Percentiles rank a stretch among this genome's conserved stretches.
phyloP scores from a whole-genome alignment of 2,113 vertebrate genomes.

The Tupaia tana region DNA sequence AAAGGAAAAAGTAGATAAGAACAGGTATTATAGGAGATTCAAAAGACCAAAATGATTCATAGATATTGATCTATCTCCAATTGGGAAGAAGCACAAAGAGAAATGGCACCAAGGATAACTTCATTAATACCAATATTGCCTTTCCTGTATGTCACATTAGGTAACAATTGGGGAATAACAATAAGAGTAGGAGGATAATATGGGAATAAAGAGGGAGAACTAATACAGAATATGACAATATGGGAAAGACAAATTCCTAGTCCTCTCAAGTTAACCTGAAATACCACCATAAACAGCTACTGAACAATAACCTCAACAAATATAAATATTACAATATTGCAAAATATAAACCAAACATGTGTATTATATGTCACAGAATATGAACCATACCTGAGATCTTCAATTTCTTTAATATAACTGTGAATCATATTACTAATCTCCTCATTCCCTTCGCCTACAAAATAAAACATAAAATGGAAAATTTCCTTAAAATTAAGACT shows the following conservation, averaged over 20 bases:
- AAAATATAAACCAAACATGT: neutral
- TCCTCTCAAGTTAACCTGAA: neutral
- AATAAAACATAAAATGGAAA: slow-evolving; percentile 49
- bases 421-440: slow-evolving; percentile 99
- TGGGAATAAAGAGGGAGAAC: neutral
- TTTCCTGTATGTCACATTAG: too few relatives aligned
- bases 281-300: neutral
- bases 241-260: neutral
- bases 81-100: neutral
- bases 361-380: neutral
- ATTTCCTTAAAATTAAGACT: slow-evolving; percentile 8
- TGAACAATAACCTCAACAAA: neutral
- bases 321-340: neutral
- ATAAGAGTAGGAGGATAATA: neutral
- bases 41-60: neutral
- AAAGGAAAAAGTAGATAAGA: neutral
- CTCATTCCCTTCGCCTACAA: slow-evolving; percentile 96
- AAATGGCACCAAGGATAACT: neutral
- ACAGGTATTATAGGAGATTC: neutral
- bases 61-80: neutral
- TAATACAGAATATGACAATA: neutral
- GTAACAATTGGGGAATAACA: neutral
- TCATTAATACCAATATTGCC: neutral
- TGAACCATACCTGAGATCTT: slow-evolving; percentile 94
- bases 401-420: slow-evolving; percentile 99